These are phyloP conservation scores for Lamprologus callipterus DNA, from an alignment of 2,113 vertebrate species.

Conservation along the genomic window DNA sequence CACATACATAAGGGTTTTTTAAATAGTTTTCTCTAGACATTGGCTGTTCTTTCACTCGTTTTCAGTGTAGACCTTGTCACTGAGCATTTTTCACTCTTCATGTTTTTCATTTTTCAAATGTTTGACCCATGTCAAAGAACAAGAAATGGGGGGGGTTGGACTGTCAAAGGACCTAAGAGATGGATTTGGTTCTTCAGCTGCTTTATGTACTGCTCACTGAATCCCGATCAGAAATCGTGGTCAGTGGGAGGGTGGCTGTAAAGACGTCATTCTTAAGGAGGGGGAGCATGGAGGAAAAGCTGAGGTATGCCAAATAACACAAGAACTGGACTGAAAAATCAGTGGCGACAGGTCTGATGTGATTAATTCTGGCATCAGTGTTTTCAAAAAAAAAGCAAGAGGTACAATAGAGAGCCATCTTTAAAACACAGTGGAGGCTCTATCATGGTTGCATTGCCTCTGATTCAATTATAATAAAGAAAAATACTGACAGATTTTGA, in stretches of 20 bases:
- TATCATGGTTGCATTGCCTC: background rate
- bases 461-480: background rate
- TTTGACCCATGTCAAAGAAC: background rate
- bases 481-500: background rate
- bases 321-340: background rate
- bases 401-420: background rate
- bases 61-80: background rate
- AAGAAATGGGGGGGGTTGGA: accelerated
- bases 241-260: background rate
- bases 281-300: background rate
- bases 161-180: background rate
- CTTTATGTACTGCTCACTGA: background rate
- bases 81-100: background rate
- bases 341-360: background rate
- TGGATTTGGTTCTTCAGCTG: background rate
- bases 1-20: background rate
- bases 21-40: background rate
- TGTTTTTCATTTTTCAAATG: background rate
- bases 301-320: background rate
- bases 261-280: background rate
- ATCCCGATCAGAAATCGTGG: background rate
- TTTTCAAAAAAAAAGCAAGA: no score
- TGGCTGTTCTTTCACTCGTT: background rate
- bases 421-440: background rate
- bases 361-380: no score